phyloP scores from a whole-genome alignment of 2,113 vertebrate genomes.

The Macroglossus sobrinus region DNA sequence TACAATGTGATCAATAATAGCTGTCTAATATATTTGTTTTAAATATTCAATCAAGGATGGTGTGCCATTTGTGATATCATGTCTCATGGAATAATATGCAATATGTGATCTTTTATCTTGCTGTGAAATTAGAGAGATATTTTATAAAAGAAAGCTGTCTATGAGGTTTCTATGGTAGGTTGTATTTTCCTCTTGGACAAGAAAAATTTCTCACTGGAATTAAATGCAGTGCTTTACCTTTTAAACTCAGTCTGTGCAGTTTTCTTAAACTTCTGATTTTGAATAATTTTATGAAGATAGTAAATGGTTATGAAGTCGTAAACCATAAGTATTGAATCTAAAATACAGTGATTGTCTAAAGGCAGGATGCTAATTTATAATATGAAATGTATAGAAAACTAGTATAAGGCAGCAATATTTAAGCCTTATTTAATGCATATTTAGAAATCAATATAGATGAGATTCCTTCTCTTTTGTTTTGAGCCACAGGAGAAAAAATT shows the following conservation, averaged over 20 bases:
- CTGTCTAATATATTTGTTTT: background rate
- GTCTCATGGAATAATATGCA: background rate
- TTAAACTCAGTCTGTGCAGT: background rate
- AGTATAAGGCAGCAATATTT: background rate
- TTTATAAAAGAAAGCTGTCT: slow-evolving; percentile 26
- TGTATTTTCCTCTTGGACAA: background rate
- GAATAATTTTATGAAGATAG: background rate
- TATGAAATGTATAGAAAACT: background rate
- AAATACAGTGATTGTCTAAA: background rate
- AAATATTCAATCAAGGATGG: fast-evolving
- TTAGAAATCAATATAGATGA: background rate
- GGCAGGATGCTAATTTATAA: background rate
- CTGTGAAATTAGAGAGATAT: slow-evolving; percentile 65
- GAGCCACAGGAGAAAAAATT: background rate
- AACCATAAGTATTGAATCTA: background rate
- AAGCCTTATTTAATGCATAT: background rate
- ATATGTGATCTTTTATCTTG: background rate
- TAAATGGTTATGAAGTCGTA: background rate
- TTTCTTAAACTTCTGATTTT: slow-evolving; percentile 31
- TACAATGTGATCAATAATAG: background rate
- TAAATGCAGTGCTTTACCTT: background rate
- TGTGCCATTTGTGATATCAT: background rate
- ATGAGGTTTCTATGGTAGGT: background rate
- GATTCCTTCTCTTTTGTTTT: background rate
- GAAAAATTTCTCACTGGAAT: background rate